Evolutionary conservation across 2,797 vertebrate genomes (phyloP), one percentile per base, ranked within the genome.

Genomic region (Phrynocephalus guinanensis): DNA sequence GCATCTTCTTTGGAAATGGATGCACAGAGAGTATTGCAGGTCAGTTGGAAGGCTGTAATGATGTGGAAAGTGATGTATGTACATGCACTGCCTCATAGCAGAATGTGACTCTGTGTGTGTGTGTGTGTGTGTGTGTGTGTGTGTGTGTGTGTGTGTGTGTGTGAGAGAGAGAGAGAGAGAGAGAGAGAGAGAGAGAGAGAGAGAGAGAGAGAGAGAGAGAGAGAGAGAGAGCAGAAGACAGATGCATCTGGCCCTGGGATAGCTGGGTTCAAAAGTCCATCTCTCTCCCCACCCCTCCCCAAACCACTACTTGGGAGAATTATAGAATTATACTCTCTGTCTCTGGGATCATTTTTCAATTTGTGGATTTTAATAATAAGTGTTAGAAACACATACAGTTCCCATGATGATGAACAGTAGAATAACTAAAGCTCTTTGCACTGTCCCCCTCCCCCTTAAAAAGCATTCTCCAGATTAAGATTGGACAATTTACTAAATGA

Each of bases 1-100:
- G 56, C 56, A 60, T 75, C 68, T 72, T 86, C 67, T 44, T 82
- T 82, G 76, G 38, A 67, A 82, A 82, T 76, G 68, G 10, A 26
- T 71, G 67, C 71, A 30, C 68, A 86, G 28, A 77, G 66, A 67
- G 9, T 44, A 33, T 76, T 66, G 22, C 76, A 10, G 20, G 56
- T 72, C 24, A 28, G 20, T 76, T 77, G 56, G 60, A 44, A 77
- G 60, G 10, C 3, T n/a, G 24, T n/a, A 71, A 80, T 67, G 67
- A 80, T n/a, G 77, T 72, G 85, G 6, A 66, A 86, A 2, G 67
- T 79, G 48, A 71, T 38, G 85, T 44, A 82, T 48, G 44, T 63
- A 52, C 7, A 33, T 52, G n/a, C 26, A 24, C 71, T 33, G 13
- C 33, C 82, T 77, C 5, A 15, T 28, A 72, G 44, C 44, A 50